Evolutionary conservation across 2,113 vertebrate genomes (phyloP), one percentile per base, ranked within the genome.

Genomic region (Riparia riparia): DNA sequence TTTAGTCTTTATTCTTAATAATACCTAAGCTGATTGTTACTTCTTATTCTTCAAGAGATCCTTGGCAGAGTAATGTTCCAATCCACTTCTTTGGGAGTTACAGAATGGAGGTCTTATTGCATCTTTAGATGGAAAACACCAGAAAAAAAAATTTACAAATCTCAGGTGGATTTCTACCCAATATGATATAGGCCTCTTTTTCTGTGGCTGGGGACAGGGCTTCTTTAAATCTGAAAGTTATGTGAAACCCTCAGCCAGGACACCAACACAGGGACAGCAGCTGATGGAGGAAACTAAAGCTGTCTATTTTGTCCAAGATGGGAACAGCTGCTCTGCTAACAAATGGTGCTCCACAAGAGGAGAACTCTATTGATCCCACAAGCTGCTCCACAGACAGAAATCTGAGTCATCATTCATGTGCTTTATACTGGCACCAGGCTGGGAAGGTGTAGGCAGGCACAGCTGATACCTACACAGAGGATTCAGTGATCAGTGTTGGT

Each of bases 281-380:
- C 80, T 94, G 74, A 94, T 60, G 42, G 17, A 77, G 50, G 41
- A 77, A 86, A 86, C 41, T 74, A 57, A 93, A 87, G 86, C 79
- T 94, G 88, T 44, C 57, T 65, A 2, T 89, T 73, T 72, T 71
- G 70, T 73, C 71, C 71, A 90, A 70, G 82, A 76, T 61, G 64
- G 63, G 57, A 96, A 83, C 91, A 96, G 91, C 82, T 94, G 82
- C 85, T 91, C 85, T 88, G 71, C 58, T 88, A 57, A 92, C 66
- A 96, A 94, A 94, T 44, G 78, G 94, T 82, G 84, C 74, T 83
- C 39, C 82, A 45, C 63, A 57, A 91, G 91, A 93, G 53, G 14
- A 84, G 87, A 93, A 77, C 39, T 85, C 78, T 25, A 77, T 17
- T 66, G 85, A 81, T 93, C 73, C 63, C 73, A 79, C 69, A 82